Base-by-base conservation (phyloP, 2,888 invertebrate genomes). In the Seladonia tumulorum region DNA sequence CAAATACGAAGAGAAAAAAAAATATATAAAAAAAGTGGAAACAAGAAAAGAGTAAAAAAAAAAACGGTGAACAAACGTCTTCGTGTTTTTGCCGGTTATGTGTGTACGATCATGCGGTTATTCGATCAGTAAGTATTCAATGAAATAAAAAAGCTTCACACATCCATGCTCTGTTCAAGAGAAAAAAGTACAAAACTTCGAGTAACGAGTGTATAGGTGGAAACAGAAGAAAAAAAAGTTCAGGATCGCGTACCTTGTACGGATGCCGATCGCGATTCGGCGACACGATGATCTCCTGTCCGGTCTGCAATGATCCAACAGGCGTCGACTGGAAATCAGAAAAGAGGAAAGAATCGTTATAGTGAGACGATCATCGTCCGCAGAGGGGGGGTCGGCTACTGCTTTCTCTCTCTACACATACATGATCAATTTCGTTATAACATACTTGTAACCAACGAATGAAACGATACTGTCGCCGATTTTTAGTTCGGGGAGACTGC, bases 281-380 rank as follows among this genome's bases (percentile, higher is more conserved):
- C 92, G 98, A 98, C 92, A 98, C 97, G 91, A 98, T 97, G 91
- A 98, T 97, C 96, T 99, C 98, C 95, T 98, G 98, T 92, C 97
- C 98, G 91, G 98, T 98, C 96, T 98, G 98, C 94, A 98, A 96
- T 76, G 98, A 98, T 94, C 98, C 98, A 94, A 98, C 98, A 87
- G 98, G 98, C 89, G 98, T 98, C 91, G 98, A 98, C 98, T 98
- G 97, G 90, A 87, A 87, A 85, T 39, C 47, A 74, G 68, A 86
- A 86, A 53, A 53, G 53, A 45, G 68, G 35, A 82, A 81, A 81
- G 18, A 66, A 53, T 53, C 39, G 57, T 87, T 88, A 86, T 78
- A 68, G 81, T 86, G 60, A 77, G 22, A 72, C 68, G 81, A 68
- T 49, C 29, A 18, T 70, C 80, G 53, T 68, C n/a, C 57, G 71